Evolutionary conservation across 2,797 vertebrate species (phyloP).

Genomic region (Helicolenus hilgendorfi): DNA sequence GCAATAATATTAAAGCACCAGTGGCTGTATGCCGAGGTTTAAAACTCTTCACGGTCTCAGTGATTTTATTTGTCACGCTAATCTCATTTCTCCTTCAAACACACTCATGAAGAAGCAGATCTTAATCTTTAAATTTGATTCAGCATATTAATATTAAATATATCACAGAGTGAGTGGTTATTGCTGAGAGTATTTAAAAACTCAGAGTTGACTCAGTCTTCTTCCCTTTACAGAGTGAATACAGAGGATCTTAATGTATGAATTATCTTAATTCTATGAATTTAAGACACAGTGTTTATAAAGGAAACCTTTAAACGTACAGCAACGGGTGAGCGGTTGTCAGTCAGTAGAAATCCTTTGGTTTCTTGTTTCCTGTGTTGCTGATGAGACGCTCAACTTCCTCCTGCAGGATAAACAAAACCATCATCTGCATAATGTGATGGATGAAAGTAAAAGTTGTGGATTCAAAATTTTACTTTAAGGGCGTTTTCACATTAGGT

Average conservation of each 20-base stretch:
- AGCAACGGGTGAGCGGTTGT: neutral
- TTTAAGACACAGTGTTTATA: neutral
- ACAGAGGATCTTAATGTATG: neutral
- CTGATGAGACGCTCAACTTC: neutral
- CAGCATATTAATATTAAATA: neutral
- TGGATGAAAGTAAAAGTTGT: neutral
- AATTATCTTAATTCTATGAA: neutral
- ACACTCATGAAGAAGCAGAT: neutral
- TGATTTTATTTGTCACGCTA: neutral
- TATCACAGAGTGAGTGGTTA: neutral
- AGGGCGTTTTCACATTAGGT: too few relatives aligned
- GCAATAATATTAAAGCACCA: neutral
- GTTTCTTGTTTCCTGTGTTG: neutral
- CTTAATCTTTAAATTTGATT: conserved; percentile 1
- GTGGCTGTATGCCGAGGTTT: neutral
- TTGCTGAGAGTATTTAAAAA: neutral
- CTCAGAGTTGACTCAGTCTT: neutral
- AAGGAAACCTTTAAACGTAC: neutral
- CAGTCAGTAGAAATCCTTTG: neutral
- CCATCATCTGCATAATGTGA: neutral
- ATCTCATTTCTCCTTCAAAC: neutral
- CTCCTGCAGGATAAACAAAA: neutral
- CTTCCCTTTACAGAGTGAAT: neutral
- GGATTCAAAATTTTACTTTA: neutral
- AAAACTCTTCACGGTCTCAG: neutral